A percentile compares a stretch with the other conserved stretches of the same genome.
Evolutionary conservation across 2,113 vertebrate species (phyloP).

Genomic region (Lanius collurio): DNA sequence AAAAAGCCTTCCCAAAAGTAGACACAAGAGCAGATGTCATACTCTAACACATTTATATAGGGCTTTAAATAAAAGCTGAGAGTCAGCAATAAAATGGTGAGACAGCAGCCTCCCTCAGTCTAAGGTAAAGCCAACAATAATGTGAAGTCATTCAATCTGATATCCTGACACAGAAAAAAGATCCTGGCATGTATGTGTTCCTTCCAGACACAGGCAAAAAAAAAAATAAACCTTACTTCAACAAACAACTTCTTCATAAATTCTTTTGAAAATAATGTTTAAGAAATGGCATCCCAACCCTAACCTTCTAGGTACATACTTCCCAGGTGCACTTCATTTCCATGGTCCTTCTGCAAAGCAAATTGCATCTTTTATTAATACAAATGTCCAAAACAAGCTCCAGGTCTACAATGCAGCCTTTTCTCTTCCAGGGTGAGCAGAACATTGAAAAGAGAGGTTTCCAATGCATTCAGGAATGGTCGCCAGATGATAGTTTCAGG

Average conservation of each 20-base stretch:
- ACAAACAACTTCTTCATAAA: neutral
- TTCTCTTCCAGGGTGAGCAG: neutral
- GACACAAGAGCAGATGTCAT: neutral
- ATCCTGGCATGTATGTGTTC: rapidly evolving
- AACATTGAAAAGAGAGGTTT: neutral
- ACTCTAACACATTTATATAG: neutral
- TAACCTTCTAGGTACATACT: neutral
- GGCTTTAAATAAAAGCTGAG: neutral
- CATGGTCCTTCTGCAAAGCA: neutral
- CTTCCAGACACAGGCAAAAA: neutral
- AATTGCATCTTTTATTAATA: neutral
- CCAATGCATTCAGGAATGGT: neutral
- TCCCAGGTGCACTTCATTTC: neutral
- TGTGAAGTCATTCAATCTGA: neutral
- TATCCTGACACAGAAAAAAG: neutral
- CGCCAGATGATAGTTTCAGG: neutral
- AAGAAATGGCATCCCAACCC: neutral
- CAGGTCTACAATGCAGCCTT: neutral
- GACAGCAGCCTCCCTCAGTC: neutral
- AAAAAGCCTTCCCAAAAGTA: neutral
- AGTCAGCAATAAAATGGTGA: neutral
- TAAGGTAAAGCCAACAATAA: neutral
- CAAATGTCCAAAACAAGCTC: neutral
- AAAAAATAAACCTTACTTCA: rapidly evolving
- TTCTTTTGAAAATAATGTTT: neutral